phyloP scores from a whole-genome alignment of 2,113 vertebrate genomes.

The Cheilinus undulatus region DNA sequence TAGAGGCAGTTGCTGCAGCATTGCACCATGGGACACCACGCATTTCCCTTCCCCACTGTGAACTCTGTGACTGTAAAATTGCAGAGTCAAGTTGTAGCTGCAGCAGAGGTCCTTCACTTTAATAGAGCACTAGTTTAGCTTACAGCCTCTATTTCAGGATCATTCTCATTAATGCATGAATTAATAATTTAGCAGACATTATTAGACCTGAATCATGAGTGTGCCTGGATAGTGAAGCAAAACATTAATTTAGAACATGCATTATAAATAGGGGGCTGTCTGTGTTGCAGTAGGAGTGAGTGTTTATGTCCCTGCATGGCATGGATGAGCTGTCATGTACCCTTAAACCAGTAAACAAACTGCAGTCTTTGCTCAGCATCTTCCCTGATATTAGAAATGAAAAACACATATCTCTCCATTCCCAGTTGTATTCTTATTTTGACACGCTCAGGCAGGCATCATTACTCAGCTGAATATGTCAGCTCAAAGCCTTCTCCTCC shows the following conservation, averaged over 20 bases:
- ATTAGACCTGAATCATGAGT: neutral
- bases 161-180: neutral
- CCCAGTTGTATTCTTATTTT: conserved; percentile 4
- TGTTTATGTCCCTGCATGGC: neutral
- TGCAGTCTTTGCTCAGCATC: conserved; percentile 4
- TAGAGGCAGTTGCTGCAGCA: conserved; percentile 64
- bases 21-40: conserved; percentile 66
- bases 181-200: neutral
- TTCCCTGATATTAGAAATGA: neutral
- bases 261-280: neutral
- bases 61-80: conserved; percentile 1
- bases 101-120: conserved; percentile 16
- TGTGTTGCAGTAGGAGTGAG: neutral
- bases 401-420: neutral
- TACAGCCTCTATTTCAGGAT: neutral
- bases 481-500: neutral
- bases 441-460: neutral
- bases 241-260: neutral
- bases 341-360: conserved; percentile 22
- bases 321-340: neutral
- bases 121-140: neutral
- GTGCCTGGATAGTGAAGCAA: neutral
- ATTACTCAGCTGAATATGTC: conserved; percentile 32
- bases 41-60: conserved; percentile 13
- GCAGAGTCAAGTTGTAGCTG: conserved; percentile 26